phyloP scores from a whole-genome alignment of 2,797 vertebrate genomes.

The Hypotaenidia philippensis region DNA sequence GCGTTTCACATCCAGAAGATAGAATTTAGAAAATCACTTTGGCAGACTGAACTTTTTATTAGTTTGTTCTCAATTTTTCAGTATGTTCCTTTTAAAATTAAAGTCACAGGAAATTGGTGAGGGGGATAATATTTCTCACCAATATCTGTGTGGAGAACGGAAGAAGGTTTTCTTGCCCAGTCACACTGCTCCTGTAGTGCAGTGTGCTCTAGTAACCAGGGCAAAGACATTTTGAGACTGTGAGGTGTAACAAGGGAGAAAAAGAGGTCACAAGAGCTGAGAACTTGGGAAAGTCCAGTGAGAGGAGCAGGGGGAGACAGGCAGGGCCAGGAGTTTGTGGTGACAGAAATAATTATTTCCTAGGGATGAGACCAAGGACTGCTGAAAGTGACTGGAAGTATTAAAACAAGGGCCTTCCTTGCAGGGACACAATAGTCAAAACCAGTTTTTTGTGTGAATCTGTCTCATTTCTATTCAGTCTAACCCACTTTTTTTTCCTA shows the following conservation, averaged over 20 bases:
- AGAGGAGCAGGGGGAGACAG: not conserved
- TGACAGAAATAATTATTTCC: not conserved
- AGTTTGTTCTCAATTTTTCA: not conserved
- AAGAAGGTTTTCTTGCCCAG: not conserved
- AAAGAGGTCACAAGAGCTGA: not conserved
- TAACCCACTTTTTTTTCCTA: fast-evolving
- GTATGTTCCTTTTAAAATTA: not conserved
- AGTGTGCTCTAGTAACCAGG: not conserved
- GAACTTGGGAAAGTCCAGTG: not conserved
- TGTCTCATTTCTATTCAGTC: not conserved
- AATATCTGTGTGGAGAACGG: not conserved
- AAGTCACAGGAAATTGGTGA: not conserved
- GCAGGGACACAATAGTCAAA: not conserved
- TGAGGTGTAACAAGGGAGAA: not conserved
- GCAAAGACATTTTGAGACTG: fast-evolving
- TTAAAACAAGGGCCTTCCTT: not conserved
- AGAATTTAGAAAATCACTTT: not conserved
- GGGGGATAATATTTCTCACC: not conserved
- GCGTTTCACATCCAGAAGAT: not conserved
- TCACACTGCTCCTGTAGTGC: not conserved
- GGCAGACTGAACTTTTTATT: not conserved
- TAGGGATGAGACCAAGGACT: not conserved
- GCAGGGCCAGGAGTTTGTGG: fast-evolving
- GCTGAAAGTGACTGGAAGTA: not conserved
- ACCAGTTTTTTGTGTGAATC: not conserved